Percentiles rank a stretch among this genome's conserved stretches.
These are phyloP conservation scores for Listronotus bonariensis DNA, from an alignment of 1,140 invertebrate genomes.

Conservation along the genomic window DNA sequence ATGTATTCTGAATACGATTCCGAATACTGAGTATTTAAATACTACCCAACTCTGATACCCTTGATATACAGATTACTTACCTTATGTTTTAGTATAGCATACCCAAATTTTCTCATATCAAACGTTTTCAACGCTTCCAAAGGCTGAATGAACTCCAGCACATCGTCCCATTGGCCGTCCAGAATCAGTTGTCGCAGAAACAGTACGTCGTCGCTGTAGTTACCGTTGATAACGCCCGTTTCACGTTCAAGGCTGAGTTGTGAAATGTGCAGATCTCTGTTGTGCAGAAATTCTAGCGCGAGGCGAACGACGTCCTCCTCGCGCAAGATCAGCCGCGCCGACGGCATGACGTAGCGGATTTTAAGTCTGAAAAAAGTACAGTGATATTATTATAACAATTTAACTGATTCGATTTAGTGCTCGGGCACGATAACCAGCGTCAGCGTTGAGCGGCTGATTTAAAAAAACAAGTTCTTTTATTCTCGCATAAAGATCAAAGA, in stretches of 20 bases:
- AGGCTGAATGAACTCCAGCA: conserved; percentile 94
- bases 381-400: too few relatives aligned
- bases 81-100: conserved; percentile 87
- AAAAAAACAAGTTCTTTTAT: too few relatives aligned
- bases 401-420: neutral
- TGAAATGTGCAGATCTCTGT: conserved; percentile 85
- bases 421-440: too few relatives aligned
- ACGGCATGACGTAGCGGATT: conserved; percentile 75
- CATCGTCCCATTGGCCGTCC: conserved; percentile 98
- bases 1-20: too few relatives aligned
- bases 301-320: conserved; percentile 92
- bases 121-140: conserved; percentile 81
- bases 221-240: conserved; percentile 92
- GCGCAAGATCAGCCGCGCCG: conserved; percentile 78
- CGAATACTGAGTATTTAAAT: too few relatives aligned
- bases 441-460: too few relatives aligned
- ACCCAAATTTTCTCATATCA: conserved; percentile 81
- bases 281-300: conserved; percentile 90
- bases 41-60: too few relatives aligned
- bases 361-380: conserved; percentile 60
- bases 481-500: too few relatives aligned
- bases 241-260: conserved; percentile 93
- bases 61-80: conserved; percentile 8
- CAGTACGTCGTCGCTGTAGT: conserved; percentile 88
- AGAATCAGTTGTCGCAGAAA: conserved; percentile 93